These are phyloP conservation scores for Nothobranchius kuhntae DNA, from an alignment of 2,113 vertebrate genomes.

Conservation along the genomic window DNA sequence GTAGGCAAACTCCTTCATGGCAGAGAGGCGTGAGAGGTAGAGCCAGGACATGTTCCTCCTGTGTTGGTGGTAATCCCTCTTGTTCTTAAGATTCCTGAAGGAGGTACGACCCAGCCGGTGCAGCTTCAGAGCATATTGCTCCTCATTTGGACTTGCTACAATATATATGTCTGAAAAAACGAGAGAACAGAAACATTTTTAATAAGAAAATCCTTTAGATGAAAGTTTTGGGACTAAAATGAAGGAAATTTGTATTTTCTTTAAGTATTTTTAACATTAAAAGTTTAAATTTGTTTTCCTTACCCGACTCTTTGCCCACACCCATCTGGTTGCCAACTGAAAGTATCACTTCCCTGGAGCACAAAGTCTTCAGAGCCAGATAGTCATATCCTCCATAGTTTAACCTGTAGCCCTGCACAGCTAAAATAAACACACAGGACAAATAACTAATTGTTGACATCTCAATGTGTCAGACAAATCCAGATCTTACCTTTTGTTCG, in stretches of 20 bases:
- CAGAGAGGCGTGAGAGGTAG: conserved; percentile 95
- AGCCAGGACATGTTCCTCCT: conserved; percentile 94
- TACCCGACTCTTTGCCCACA: conserved; percentile 98
- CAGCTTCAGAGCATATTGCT: conserved; percentile 91
- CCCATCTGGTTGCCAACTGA: conserved; percentile 98
- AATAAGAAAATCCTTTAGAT: not conserved
- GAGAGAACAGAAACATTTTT: conserved; percentile 2
- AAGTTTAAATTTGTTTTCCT: not conserved
- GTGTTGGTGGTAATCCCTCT: conserved; percentile 96
- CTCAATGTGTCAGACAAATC: not conserved
- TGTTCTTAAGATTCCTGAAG: conserved; percentile 95
- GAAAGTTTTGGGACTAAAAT: not conserved
- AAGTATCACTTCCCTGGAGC: conserved; percentile 85
- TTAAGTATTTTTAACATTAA: not conserved
- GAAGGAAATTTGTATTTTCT: not conserved
- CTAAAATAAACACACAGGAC: conserved; percentile 66
- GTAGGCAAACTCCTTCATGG: conserved; percentile 98
- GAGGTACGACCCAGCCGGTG: conserved; percentile 94
- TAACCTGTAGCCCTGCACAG: conserved; percentile 92
- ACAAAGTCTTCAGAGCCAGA: conserved; percentile 91
- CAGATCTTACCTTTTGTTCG: conserved; percentile 86
- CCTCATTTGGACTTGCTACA: conserved; percentile 87
- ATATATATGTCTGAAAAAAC: conserved; percentile 90
- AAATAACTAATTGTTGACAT: not conserved
- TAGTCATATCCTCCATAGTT: conserved; percentile 96